These are phyloP conservation scores for Cyrtorhinus lividipennis DNA, from an alignment of 1,140 invertebrate genomes.

Conservation along the genomic window DNA sequence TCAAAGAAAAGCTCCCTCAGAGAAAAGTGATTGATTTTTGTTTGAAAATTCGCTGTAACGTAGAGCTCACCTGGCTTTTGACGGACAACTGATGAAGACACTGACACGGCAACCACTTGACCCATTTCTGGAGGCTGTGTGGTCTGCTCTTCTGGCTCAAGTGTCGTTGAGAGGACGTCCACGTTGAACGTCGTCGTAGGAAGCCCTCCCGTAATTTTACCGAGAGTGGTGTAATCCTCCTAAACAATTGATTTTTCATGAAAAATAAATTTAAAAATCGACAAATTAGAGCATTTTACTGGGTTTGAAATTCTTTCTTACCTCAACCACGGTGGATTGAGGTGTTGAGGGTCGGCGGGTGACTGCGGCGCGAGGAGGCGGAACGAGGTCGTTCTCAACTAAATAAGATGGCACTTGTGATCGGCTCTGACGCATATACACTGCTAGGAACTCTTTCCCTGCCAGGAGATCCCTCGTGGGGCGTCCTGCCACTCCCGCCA, in stretches of 20 bases:
- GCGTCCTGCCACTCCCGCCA: conserved; percentile 26
- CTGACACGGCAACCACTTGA: conserved; percentile 28
- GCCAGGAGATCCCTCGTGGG: conserved; percentile 35
- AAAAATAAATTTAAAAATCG: too few relatives aligned
- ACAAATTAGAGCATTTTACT: too few relatives aligned
- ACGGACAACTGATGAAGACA: conserved; percentile 29
- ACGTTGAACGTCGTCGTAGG: conserved; percentile 26
- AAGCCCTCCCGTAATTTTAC: conserved; percentile 27
- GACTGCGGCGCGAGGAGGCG: not conserved
- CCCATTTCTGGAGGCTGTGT: conserved; percentile 6
- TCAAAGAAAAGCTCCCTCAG: not conserved
- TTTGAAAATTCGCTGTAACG: too few relatives aligned
- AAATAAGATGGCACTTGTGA: conserved; percentile 27
- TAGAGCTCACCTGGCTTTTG: not conserved
- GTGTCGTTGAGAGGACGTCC: conserved; percentile 12
- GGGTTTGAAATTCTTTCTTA: too few relatives aligned
- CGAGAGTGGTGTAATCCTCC: conserved; percentile 23
- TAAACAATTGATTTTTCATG: too few relatives aligned
- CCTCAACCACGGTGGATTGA: conserved; percentile 30
- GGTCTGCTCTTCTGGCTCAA: conserved; percentile 4
- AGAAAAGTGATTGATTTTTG: too few relatives aligned
- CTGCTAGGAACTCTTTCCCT: conserved; percentile 40
- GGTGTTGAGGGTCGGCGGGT: conserved; percentile 25
- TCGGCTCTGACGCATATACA: conserved; percentile 32
- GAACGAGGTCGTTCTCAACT: not conserved